Evolutionary conservation across 2,797 vertebrate species (phyloP).

Genomic region (Microctenopoma steveboyesi): DNA sequence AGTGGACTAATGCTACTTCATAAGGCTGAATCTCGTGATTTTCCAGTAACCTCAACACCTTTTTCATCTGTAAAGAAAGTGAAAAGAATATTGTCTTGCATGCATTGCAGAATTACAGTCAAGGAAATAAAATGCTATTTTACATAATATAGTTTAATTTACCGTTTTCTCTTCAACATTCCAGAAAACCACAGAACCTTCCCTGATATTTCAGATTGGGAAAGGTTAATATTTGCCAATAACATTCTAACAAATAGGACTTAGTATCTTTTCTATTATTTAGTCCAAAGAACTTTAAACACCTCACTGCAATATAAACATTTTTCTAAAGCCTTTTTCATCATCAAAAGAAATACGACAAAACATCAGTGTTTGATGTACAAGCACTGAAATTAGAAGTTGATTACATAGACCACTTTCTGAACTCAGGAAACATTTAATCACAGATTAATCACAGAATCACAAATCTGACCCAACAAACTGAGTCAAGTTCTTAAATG

Average conservation of each 20-base stretch:
- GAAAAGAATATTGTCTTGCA: not conserved
- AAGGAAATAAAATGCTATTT: not conserved
- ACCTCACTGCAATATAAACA: not conserved
- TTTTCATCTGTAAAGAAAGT: conserved; percentile 85
- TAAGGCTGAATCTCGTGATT: conserved; percentile 95
- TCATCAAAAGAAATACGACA: not conserved
- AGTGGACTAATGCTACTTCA: conserved; percentile 94
- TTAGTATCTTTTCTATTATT: not conserved
- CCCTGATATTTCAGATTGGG: conserved; percentile 82
- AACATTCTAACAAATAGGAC: not conserved
- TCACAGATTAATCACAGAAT: not conserved
- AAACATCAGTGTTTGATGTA: not conserved
- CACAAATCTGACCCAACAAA: no score
- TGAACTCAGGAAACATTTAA: not conserved
- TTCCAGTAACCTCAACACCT: conserved; percentile 88
- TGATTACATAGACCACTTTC: not conserved
- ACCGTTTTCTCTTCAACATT: conserved; percentile 96
- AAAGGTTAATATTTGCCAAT: not conserved
- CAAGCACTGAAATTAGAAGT: not conserved
- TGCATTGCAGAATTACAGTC: not conserved
- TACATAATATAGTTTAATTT: conserved; percentile 49
- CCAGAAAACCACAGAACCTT: conserved; percentile 98
- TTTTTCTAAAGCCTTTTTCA: not conserved
- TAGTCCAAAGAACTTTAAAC: not conserved
- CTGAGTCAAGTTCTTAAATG: no score